Conservation (phyloP, 2,113 vertebrate species). For the Ptilorrhoa leucosticta region DNA sequence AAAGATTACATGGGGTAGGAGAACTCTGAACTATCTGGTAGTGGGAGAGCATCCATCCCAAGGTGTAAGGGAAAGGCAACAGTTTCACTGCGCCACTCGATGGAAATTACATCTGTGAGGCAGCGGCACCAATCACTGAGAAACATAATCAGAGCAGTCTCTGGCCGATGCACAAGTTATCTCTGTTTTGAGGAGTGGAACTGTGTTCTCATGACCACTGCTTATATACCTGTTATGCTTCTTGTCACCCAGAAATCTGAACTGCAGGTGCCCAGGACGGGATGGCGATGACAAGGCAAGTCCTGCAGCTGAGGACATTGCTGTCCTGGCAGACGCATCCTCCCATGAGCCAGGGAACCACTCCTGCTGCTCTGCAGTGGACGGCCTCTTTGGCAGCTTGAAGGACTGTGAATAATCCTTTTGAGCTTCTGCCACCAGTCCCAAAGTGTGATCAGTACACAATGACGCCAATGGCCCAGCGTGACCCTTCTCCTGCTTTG, state of each 20-base stretch:
- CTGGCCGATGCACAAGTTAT: not conserved
- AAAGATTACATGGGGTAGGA: not conserved
- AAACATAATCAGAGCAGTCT: rapidly evolving
- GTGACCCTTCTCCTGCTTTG: not conserved
- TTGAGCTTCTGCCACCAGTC: conserved; percentile 25
- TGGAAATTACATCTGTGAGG: not conserved
- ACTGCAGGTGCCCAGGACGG: not conserved
- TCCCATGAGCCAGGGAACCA: not conserved
- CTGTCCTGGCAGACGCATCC: not conserved
- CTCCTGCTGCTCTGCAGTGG: not conserved
- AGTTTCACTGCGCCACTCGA: not conserved
- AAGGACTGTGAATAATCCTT: conserved; percentile 42
- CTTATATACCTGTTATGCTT: not conserved
- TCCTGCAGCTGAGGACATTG: not conserved
- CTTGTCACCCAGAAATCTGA: not conserved
- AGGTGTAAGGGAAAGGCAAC: not conserved
- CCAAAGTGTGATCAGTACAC: not conserved
- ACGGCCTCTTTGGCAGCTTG: not conserved
- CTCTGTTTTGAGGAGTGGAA: not conserved
- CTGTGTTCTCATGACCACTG: rapidly evolving
- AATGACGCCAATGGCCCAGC: not conserved
- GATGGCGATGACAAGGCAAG: not conserved
- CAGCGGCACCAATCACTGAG: not conserved
- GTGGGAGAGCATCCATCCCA: not conserved
- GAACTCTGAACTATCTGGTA: not conserved